These are phyloP conservation scores for Eupithecia inturbata DNA, from an alignment of 2,888 invertebrate genomes.

Conservation along the genomic window DNA sequence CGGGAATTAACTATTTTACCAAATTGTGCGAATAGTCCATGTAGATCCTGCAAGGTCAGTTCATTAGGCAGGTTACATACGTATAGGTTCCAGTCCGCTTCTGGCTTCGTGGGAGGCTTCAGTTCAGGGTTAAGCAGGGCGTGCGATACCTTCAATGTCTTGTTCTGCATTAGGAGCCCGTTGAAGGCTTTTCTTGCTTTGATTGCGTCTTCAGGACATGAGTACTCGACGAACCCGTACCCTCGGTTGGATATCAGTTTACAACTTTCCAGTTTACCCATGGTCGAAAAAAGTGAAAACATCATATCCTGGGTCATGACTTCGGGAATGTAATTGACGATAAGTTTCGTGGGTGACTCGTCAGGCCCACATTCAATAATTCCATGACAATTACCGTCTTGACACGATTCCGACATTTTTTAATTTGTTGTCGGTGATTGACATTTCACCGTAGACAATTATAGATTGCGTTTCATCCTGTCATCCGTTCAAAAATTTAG, in stretches of 20 bases:
- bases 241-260: conserved; percentile 84
- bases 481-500: conserved; percentile 31
- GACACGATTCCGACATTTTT: conserved; percentile 86
- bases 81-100: conserved; percentile 84
- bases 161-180: conserved; percentile 83
- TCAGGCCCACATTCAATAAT: conserved; percentile 82
- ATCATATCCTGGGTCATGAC: conserved; percentile 85
- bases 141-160: conserved; percentile 82
- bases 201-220: conserved; percentile 79
- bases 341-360: conserved; percentile 84
- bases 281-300: conserved; percentile 83
- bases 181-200: conserved; percentile 82
- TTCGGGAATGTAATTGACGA: conserved; percentile 85
- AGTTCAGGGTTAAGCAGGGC: conserved; percentile 80
- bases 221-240: conserved; percentile 84
- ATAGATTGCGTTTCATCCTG: conserved; percentile 63
- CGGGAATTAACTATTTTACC: conserved; percentile 84
- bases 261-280: conserved; percentile 85
- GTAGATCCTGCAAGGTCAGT: conserved; percentile 83
- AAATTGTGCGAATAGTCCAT: conserved; percentile 82
- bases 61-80: conserved; percentile 84
- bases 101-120: conserved; percentile 81
- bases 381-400: conserved; percentile 85
- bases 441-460: conserved; percentile 77
- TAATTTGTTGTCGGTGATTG: conserved; percentile 84